phyloP scores from a whole-genome alignment of 2,113 vertebrate genomes.

The Plecturocebus donacophilus region DNA sequence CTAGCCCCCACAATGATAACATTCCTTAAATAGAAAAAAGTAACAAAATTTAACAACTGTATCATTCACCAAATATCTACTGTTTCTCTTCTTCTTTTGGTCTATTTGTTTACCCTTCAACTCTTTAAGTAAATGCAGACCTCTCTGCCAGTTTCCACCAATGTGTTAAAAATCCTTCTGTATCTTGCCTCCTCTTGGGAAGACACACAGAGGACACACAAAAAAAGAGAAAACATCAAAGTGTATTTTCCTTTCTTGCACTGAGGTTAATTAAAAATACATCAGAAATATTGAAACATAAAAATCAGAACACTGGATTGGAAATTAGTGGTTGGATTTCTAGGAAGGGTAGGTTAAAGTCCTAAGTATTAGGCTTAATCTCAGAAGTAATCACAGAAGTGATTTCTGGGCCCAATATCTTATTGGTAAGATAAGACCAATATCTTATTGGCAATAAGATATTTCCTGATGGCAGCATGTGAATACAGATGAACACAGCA shows the following conservation, averaged over 20 bases:
- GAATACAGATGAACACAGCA: constrained; percentile 6
- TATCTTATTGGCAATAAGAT: background rate
- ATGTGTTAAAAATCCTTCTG: background rate
- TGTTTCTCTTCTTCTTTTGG: background rate
- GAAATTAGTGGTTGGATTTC: background rate
- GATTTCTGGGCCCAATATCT: background rate
- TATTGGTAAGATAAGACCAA: no score
- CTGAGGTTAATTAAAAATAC: constrained; percentile 5
- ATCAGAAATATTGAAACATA: background rate
- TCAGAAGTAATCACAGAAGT: background rate
- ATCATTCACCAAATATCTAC: background rate
- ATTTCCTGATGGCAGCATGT: background rate
- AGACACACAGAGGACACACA: background rate
- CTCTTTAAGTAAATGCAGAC: background rate
- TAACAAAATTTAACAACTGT: background rate
- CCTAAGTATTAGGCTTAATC: background rate
- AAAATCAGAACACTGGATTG: background rate
- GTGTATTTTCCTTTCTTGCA: background rate
- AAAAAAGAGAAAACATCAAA: background rate
- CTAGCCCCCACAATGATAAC: no score
- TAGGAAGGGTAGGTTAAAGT: background rate
- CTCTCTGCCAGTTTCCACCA: background rate
- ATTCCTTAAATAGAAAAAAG: background rate
- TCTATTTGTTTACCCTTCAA: background rate
- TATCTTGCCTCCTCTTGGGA: background rate